These are phyloP conservation scores for Nysson spinosus DNA, from an alignment of 2,888 invertebrate species.

Conservation along the genomic window DNA sequence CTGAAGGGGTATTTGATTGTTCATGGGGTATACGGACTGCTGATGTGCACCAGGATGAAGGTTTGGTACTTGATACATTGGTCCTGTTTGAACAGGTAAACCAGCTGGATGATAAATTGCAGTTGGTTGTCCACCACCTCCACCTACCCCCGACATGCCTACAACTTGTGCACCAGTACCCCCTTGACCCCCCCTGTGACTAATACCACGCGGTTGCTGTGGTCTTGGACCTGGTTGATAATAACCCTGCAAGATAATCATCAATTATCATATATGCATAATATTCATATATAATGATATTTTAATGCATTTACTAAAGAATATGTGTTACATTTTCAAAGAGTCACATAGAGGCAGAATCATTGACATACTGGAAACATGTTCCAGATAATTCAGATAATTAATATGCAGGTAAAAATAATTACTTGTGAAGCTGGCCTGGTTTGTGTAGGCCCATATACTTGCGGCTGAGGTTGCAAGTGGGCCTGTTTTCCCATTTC, in stretches of 20 bases:
- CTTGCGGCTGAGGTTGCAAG: constrained; percentile 68
- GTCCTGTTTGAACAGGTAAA: constrained; percentile 61
- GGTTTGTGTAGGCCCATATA: constrained; percentile 65
- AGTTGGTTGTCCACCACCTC: constrained; percentile 68
- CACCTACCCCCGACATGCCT: constrained; percentile 66
- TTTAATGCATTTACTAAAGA: background rate
- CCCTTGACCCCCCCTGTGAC: constrained; percentile 69
- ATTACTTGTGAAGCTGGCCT: constrained; percentile 67
- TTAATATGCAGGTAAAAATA: too few species aligned
- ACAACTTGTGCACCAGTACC: constrained; percentile 68
- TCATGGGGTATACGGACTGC: constrained; percentile 64
- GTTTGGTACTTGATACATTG: constrained; percentile 68
- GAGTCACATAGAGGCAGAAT: too few species aligned
- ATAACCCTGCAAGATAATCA: constrained; percentile 51
- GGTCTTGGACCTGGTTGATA: constrained; percentile 66
- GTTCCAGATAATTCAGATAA: too few species aligned
- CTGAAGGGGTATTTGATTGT: constrained; percentile 67
- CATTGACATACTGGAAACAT: too few species aligned
- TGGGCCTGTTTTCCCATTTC: constrained; percentile 75
- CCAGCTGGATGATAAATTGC: constrained; percentile 65
- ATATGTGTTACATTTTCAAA: background rate
- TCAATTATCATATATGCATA: background rate
- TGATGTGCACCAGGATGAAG: constrained; percentile 68
- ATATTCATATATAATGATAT: background rate
- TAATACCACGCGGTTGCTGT: constrained; percentile 68